A percentile compares a stretch with the other conserved stretches of the same genome.
phyloP scores from a whole-genome alignment of 2,113 vertebrate species.

The Polypterus senegalus region DNA sequence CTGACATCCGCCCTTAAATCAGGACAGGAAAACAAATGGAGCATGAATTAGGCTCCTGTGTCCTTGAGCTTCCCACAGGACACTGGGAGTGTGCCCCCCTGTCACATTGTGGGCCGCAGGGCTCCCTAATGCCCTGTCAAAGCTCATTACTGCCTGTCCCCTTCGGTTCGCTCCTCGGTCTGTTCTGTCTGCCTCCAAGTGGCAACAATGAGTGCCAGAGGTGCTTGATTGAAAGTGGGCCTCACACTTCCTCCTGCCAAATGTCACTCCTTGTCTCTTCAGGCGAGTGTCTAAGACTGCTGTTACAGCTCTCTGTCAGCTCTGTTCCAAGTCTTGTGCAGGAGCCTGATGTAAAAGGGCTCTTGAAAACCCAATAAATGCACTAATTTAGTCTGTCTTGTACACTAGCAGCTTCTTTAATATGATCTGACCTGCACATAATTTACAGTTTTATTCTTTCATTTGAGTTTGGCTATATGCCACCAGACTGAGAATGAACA shows the following conservation, averaged over 20 bases:
- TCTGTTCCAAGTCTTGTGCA: conserved; percentile 27
- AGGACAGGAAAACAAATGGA: conserved; percentile 10
- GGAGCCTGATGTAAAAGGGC: conserved; percentile 24
- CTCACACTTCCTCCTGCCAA: conserved; percentile 28
- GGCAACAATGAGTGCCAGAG: conserved; percentile 19
- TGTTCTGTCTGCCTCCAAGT: conserved; percentile 27
- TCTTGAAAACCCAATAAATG: conserved; percentile 24
- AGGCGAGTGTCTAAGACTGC: conserved; percentile 17
- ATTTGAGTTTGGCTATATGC: too few species aligned
- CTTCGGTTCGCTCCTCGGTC: conserved; percentile 23
- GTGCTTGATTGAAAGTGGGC: conserved; percentile 23
- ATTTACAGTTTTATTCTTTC: too few species aligned
- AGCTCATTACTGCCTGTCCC: conserved; percentile 25
- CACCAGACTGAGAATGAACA: too few species aligned
- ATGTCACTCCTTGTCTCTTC: conserved; percentile 32
- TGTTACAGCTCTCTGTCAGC: conserved; percentile 30
- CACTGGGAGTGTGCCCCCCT: conserved; percentile 25
- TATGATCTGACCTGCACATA: too few species aligned
- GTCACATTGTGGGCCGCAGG: conserved; percentile 22
- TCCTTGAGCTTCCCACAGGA: conserved; percentile 17
- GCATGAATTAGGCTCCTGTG: conserved; percentile 13
- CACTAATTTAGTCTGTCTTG: conserved; percentile 2
- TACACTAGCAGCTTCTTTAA: neutral
- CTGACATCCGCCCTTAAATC: conserved; percentile 10
- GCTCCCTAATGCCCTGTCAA: conserved; percentile 30